Evolutionary conservation across 2,888 invertebrate species (phyloP).

Genomic region (Drosophila ezoana): DNA sequence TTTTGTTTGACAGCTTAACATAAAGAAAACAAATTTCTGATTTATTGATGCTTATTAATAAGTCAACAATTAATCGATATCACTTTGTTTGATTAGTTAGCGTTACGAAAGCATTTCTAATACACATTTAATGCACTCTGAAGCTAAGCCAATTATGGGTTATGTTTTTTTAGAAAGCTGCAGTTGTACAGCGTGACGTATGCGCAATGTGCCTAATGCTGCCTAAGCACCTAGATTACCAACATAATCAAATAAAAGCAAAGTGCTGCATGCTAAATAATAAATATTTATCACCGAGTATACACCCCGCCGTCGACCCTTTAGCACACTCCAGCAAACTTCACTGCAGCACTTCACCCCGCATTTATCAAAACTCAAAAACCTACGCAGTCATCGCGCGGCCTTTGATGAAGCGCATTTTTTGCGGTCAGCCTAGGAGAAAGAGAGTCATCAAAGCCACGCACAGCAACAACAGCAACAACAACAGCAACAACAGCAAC

Average conservation of each 20-base stretch:
- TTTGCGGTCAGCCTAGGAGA: slow-evolving; percentile 59
- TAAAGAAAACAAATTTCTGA: no score
- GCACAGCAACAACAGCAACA: slow-evolving; percentile 44
- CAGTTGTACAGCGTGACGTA: slow-evolving; percentile 41
- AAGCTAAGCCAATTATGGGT: slow-evolving; percentile 4
- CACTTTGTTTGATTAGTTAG: no score
- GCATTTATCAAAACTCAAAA: slow-evolving; percentile 57
- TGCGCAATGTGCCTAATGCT: slow-evolving; percentile 45
- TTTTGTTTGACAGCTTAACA: no score
- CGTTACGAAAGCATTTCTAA: background rate
- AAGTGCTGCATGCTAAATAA: slow-evolving; percentile 44
- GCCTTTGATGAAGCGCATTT: slow-evolving; percentile 74
- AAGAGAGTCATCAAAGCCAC: slow-evolving; percentile 73
- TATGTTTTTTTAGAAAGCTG: slow-evolving; percentile 12
- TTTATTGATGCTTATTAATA: no score
- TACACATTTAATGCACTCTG: background rate
- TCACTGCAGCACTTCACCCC: slow-evolving; percentile 3
- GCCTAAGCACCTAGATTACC: slow-evolving; percentile 31
- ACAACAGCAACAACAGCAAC: slow-evolving; percentile 22
- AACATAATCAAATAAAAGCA: slow-evolving; percentile 33
- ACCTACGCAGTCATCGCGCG: slow-evolving; percentile 71
- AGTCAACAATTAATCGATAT: no score
- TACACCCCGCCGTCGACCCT: slow-evolving; percentile 11
- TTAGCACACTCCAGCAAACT: background rate
- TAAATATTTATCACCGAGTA: slow-evolving; percentile 53